Percentiles rank a stretch among this genome's conserved stretches.
phyloP scores from a whole-genome alignment of 1,140 invertebrate genomes.

The Batillaria attramentaria region DNA sequence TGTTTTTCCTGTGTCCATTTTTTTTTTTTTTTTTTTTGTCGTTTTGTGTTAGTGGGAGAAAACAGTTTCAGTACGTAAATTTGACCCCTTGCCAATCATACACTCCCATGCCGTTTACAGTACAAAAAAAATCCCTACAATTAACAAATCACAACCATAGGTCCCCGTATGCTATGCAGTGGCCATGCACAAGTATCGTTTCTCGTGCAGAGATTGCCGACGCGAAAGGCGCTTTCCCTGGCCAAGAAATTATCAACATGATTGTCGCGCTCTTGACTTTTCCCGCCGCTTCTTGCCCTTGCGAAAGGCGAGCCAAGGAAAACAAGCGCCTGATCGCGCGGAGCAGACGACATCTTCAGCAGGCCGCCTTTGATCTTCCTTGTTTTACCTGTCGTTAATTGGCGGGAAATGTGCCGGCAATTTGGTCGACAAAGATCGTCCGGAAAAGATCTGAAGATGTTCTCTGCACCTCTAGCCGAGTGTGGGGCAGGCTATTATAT shows the following conservation, averaged over 20 bases:
- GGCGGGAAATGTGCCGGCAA: conserved; percentile 12
- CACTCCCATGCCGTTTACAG: too few relatives aligned
- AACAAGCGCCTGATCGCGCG: conserved; percentile 1
- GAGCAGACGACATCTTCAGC: conserved; percentile 4
- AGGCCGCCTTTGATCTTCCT: conserved; percentile 18
- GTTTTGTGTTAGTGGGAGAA: too few relatives aligned
- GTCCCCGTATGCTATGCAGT: too few relatives aligned
- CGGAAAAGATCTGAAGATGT: conserved; percentile 23
- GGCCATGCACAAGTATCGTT: too few relatives aligned
- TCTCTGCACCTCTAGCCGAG: not conserved
- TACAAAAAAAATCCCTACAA: too few relatives aligned
- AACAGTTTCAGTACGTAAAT: too few relatives aligned
- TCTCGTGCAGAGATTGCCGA: too few relatives aligned
- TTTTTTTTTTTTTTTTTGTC: too few relatives aligned
- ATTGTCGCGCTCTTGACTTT: not conserved
- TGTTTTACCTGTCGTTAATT: conserved; percentile 33
- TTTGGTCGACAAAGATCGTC: not conserved
- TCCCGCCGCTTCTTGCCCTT: not conserved
- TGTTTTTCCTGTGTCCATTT: too few relatives aligned
- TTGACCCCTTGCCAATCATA: too few relatives aligned
- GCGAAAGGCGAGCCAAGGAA: conserved; percentile 24
- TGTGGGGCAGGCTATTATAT: conserved; percentile 14
- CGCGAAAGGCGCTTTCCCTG: not conserved
- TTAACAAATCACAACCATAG: too few relatives aligned
- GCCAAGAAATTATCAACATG: not conserved